A percentile compares a stretch with the other conserved stretches of the same genome.
Evolutionary conservation across 1,140 invertebrate genomes (phyloP).

Genomic region (Diploscapter pachys): DNA sequence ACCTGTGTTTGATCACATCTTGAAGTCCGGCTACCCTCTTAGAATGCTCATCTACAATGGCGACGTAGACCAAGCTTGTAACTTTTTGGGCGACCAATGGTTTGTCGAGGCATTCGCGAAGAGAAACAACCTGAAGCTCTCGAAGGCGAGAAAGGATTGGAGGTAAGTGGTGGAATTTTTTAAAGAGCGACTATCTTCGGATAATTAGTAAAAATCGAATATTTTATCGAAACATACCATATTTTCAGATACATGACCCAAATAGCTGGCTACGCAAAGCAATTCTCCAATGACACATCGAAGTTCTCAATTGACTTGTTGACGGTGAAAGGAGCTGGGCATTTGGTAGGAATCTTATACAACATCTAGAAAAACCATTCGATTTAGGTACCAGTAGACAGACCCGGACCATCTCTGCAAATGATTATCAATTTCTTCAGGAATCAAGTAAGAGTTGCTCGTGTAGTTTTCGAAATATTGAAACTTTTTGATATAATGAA

Average conservation of each 20-base stretch:
- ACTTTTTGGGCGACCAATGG: slow-evolving; percentile 65
- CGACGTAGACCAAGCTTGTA: slow-evolving; percentile 65
- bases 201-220: background rate
- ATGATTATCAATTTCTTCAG: slow-evolving; percentile 58
- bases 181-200: background rate
- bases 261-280: slow-evolving; percentile 39
- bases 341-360: slow-evolving; percentile 59
- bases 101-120: slow-evolving; percentile 57
- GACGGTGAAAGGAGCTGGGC: slow-evolving; percentile 61
- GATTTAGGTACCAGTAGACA: slow-evolving; percentile 64
- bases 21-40: slow-evolving; percentile 40
- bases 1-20: slow-evolving; percentile 36
- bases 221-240: too few species aligned
- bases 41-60: slow-evolving; percentile 64
- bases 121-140: slow-evolving; percentile 5
- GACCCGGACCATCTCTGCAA: slow-evolving; percentile 60
- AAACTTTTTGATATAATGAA: too few species aligned
- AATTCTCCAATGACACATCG: slow-evolving; percentile 13
- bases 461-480: background rate
- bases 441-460: slow-evolving; percentile 20
- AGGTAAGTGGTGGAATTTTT: background rate
- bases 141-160: slow-evolving; percentile 31
- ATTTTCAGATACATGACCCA: slow-evolving; percentile 23
- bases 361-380: too few species aligned
- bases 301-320: slow-evolving; percentile 27